Evolutionary conservation across 2,888 invertebrate species (phyloP), one percentile per base, ranked within the genome.

Genomic region (Conistra vaccinii): DNA sequence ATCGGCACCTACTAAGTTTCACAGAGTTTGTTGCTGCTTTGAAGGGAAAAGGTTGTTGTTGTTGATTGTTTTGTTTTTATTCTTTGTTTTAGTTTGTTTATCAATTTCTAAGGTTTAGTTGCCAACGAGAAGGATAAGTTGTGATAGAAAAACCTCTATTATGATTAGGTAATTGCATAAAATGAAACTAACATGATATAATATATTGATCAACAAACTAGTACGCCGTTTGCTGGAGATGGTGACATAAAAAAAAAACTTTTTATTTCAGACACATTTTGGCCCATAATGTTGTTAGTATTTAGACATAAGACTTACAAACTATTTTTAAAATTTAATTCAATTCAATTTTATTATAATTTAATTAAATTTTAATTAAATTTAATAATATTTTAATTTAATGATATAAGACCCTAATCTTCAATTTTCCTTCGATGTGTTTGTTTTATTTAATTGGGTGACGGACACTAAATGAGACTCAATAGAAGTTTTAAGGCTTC

Each of bases 1-100:
- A 10, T 45, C 32, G 14, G 42, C 53, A 35, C 14, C 39, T 62
- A 26, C 2, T 23, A 57, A 58, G 39, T 74, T 69, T 63, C 2
- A 9, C 7, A 2, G 12, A 61, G 32, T 55, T 61, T 51, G 55
- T 42, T 80, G 23, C 32, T 62, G 29, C 35, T 45, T 42, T 45
- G 14, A 45, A 51, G 14, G 17, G 17, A 60, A 58, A 45, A 32
- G 10, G 29, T 32, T 51, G 29, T 63, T 51, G 29, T 63, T 73
- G 6, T 63, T n/a, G 14, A 5, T 20, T 55, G 17, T 74, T 35
- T 20, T 20, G 10, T 14, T 63, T 45, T 42, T n/a, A 29, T 63
- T 69, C 20, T 72, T 69, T 32, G 42, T 67, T 53, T 71, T 26
- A 10, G 5, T 57, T 71, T 20, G 6, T 29, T 14, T 35, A 32